These are phyloP conservation scores for Parauchenoglanis punctatus DNA, from an alignment of 2,797 vertebrate genomes.

Conservation along the genomic window DNA sequence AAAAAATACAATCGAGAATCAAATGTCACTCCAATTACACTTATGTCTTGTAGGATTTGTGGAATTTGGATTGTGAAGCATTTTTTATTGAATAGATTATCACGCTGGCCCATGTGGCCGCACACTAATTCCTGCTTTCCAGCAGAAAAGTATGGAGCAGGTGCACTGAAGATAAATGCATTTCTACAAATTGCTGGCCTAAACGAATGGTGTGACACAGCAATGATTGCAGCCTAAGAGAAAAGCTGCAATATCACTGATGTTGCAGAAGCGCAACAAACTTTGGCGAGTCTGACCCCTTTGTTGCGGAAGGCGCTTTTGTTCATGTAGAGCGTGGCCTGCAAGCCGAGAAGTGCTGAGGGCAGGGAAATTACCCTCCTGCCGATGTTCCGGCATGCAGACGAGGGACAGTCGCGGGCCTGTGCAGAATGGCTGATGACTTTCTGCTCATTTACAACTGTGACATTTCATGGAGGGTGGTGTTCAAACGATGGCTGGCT, in stretches of 20 bases:
- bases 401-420: constrained; percentile 8
- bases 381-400: background rate
- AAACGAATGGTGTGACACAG: constrained; percentile 39
- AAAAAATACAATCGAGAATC: constrained; percentile 20
- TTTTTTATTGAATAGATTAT: constrained; percentile 37
- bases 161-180: constrained; percentile 55
- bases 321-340: constrained; percentile 25
- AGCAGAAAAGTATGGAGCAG: constrained; percentile 43
- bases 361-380: constrained; percentile 30
- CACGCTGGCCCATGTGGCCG: constrained; percentile 36
- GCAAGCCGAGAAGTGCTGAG: constrained; percentile 55
- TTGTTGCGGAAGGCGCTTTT: constrained; percentile 47
- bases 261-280: constrained; percentile 45
- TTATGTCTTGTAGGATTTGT: background rate
- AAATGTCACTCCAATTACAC: background rate
- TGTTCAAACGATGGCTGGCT: constrained; percentile 33
- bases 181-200: constrained; percentile 49
- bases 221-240: constrained; percentile 47
- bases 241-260: constrained; percentile 39
- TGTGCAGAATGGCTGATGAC: constrained; percentile 28
- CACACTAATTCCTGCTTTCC: constrained; percentile 36
- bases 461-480: constrained; percentile 78
- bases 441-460: constrained; percentile 66
- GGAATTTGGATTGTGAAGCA: constrained; percentile 7
- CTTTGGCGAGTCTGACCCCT: constrained; percentile 46